phyloP scores from a whole-genome alignment of 2,888 invertebrate genomes.

The Ormyrus thymus region DNA sequence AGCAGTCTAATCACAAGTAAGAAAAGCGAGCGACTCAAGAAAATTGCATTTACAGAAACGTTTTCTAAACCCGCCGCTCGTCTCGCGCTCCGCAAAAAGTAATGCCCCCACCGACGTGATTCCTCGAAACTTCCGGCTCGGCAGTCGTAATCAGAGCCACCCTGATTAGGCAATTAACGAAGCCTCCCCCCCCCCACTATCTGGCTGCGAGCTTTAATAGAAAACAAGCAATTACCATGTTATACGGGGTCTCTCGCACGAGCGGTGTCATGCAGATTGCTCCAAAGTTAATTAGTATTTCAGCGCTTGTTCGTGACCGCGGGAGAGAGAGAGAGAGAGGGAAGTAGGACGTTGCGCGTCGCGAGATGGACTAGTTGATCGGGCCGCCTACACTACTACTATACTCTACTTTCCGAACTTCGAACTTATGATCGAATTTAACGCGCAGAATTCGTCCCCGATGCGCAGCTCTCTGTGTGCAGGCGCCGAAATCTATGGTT shows the following conservation, averaged over 20 bases:
- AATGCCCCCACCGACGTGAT: neutral
- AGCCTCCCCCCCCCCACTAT: too few species aligned
- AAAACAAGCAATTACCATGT: conserved; percentile 38
- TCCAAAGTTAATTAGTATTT: conserved; percentile 46
- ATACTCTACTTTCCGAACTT: conserved; percentile 1
- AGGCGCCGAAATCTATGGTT: too few species aligned
- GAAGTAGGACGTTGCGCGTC: neutral
- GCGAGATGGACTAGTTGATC: conserved; percentile 13
- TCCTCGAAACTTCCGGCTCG: neutral
- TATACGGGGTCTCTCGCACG: neutral
- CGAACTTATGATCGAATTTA: conserved; percentile 11
- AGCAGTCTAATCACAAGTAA: too few species aligned
- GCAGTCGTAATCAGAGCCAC: neutral
- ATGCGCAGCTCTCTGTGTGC: neutral
- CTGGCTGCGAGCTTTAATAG: neutral
- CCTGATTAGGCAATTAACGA: conserved; percentile 20
- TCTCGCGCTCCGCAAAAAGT: too few species aligned
- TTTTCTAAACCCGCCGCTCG: too few species aligned
- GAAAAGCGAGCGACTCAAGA: too few species aligned
- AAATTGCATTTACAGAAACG: too few species aligned
- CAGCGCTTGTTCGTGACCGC: conserved; percentile 28
- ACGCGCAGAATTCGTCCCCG: neutral
- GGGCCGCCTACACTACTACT: neutral
- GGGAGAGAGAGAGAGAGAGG: neutral
- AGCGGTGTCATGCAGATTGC: conserved; percentile 28